Conservation (phyloP, 2,888 invertebrate species). For the Cataglyphis albicans region DNA sequence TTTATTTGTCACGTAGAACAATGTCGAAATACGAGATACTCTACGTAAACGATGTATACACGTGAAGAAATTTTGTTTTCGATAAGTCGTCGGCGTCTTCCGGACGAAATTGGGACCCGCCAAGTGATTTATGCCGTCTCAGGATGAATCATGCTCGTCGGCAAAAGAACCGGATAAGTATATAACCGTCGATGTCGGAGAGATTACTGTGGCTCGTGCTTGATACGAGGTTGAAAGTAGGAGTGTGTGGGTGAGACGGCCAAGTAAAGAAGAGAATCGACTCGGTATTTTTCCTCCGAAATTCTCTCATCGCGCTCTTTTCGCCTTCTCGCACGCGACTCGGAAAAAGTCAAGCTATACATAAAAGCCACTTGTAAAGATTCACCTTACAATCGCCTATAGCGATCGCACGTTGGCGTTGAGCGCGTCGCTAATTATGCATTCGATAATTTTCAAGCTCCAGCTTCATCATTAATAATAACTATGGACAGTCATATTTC, state of each 20-base stretch:
- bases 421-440: conserved; percentile 51
- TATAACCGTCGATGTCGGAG: conserved; percentile 81
- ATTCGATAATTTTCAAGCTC: conserved; percentile 35
- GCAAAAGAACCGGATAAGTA: conserved; percentile 76
- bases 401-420: conserved; percentile 52
- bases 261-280: conserved; percentile 73
- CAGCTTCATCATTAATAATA: conserved; percentile 26
- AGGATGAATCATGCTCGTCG: conserved; percentile 82
- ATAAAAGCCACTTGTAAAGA: conserved; percentile 72
- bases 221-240: conserved; percentile 78
- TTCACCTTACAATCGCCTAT: conserved; percentile 58
- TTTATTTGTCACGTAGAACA: conserved; percentile 15
- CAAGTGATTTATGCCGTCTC: conserved; percentile 78
- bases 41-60: conserved; percentile 53
- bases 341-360: conserved; percentile 78
- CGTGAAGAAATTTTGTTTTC: conserved; percentile 75
- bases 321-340: conserved; percentile 57
- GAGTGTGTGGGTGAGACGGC: conserved; percentile 79
- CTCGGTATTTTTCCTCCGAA: conserved; percentile 72
- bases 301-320: conserved; percentile 64
- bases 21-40: neutral
- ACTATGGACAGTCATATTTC: neutral
- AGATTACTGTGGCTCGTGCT: conserved; percentile 82
- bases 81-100: conserved; percentile 75
- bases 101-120: conserved; percentile 73